Percentiles rank a stretch among this genome's conserved stretches.
Evolutionary conservation across 2,888 invertebrate genomes (phyloP).

Genomic region (Andrena bucephala): DNA sequence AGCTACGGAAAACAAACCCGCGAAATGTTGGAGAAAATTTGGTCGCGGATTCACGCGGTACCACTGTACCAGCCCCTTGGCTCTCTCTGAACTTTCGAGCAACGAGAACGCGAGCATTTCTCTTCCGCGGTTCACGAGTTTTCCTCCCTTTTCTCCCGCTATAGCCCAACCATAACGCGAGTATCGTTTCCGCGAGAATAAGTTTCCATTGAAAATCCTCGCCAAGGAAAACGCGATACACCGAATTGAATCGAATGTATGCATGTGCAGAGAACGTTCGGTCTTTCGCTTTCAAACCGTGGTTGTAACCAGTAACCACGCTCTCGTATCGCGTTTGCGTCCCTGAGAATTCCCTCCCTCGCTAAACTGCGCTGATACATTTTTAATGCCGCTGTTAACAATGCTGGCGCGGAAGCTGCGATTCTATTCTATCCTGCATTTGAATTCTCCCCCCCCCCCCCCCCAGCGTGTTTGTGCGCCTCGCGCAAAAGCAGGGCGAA

Average conservation of each 20-base stretch:
- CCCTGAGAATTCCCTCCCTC: background rate
- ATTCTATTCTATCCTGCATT: too few species aligned
- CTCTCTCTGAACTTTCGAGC: slow-evolving; percentile 8
- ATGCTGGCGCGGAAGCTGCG: too few species aligned
- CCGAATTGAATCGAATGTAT: slow-evolving; percentile 13
- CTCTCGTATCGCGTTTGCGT: background rate
- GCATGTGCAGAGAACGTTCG: background rate
- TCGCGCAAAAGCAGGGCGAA: too few species aligned
- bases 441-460: too few species aligned
- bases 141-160: background rate
- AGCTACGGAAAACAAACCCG: background rate
- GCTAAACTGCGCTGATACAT: background rate
- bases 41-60: background rate
- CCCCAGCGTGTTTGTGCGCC: too few species aligned
- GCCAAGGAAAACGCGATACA: slow-evolving; percentile 24
- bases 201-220: slow-evolving; percentile 30
- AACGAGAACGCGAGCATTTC: slow-evolving; percentile 10
- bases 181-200: slow-evolving; percentile 43
- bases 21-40: background rate
- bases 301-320: background rate
- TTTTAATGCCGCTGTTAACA: background rate
- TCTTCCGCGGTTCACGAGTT: slow-evolving; percentile 24
- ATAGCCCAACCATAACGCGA: slow-evolving; percentile 10
- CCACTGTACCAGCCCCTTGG: background rate
- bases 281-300: background rate